phyloP scores from a whole-genome alignment of 2,113 vertebrate genomes.

The Chaetura pelagica region DNA sequence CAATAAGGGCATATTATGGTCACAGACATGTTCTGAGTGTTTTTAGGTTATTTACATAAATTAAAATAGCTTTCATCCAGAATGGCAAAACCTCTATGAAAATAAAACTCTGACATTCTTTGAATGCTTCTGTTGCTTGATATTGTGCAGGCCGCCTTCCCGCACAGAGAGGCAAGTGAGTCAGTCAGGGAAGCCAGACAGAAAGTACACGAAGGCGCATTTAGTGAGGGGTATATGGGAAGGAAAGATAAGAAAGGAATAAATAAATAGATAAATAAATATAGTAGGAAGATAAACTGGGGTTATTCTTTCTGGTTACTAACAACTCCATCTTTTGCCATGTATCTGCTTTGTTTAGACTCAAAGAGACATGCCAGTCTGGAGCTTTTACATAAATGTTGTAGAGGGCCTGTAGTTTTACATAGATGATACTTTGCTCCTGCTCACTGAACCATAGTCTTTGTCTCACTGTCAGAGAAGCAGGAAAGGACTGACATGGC shows the following conservation, averaged over 20 bases:
- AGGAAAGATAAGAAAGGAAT: neutral
- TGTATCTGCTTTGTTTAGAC: neutral
- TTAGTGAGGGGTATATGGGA: neutral
- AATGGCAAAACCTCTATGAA: neutral
- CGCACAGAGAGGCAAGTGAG: neutral
- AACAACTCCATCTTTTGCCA: neutral
- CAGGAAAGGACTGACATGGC: neutral
- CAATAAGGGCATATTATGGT: neutral
- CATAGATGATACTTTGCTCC: neutral
- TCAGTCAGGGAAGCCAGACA: neutral
- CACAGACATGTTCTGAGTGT: neutral
- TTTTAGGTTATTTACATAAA: neutral
- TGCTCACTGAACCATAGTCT: neutral
- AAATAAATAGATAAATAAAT: neutral
- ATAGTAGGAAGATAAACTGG: neutral
- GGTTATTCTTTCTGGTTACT: neutral
- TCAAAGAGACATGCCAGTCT: neutral
- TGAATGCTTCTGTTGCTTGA: neutral
- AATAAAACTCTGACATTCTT: neutral
- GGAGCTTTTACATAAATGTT: neutral
- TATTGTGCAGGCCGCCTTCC: neutral
- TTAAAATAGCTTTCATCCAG: neutral
- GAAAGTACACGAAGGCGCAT: neutral
- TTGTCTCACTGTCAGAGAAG: neutral
- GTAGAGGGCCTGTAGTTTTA: neutral